phyloP scores from a whole-genome alignment of 1,140 invertebrate species.

The Apis florea region DNA sequence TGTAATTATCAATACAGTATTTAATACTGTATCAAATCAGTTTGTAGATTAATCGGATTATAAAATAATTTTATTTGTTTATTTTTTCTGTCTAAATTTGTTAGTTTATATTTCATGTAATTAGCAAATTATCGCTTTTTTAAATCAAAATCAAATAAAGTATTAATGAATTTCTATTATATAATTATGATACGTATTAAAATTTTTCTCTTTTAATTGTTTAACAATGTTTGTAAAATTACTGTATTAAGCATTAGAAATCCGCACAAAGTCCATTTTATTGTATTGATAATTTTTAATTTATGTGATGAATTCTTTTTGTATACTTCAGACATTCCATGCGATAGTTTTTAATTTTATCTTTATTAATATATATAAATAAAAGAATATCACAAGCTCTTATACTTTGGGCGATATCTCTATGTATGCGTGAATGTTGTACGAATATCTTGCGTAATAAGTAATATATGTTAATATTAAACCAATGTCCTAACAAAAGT shows the following conservation, averaged over 20 bases:
- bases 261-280: conserved; percentile 38
- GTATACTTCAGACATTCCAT: conserved; percentile 46
- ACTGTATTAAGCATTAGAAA: conserved; percentile 11
- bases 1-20: conserved; percentile 42
- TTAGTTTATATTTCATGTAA: conserved; percentile 19
- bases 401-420: conserved; percentile 19
- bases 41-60: conserved; percentile 36
- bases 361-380: conserved; percentile 20
- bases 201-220: conserved; percentile 7
- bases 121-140: neutral
- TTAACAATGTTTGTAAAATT: conserved; percentile 9
- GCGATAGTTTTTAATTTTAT: conserved; percentile 35
- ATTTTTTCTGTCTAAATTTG: conserved; percentile 54
- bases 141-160: conserved; percentile 31
- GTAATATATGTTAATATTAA: conserved; percentile 54
- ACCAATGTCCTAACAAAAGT: conserved; percentile 47
- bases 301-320: conserved; percentile 48
- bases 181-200: conserved; percentile 17
- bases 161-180: conserved; percentile 35
- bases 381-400: conserved; percentile 10
- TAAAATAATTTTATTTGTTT: conserved; percentile 33
- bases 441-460: conserved; percentile 40
- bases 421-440: conserved; percentile 26
- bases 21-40: conserved; percentile 20
- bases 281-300: conserved; percentile 33